Percentiles rank a stretch among this genome's conserved stretches.
These are phyloP conservation scores for Ailuropoda melanoleuca DNA, from an alignment of 2,113 vertebrate species.

Conservation along the genomic window DNA sequence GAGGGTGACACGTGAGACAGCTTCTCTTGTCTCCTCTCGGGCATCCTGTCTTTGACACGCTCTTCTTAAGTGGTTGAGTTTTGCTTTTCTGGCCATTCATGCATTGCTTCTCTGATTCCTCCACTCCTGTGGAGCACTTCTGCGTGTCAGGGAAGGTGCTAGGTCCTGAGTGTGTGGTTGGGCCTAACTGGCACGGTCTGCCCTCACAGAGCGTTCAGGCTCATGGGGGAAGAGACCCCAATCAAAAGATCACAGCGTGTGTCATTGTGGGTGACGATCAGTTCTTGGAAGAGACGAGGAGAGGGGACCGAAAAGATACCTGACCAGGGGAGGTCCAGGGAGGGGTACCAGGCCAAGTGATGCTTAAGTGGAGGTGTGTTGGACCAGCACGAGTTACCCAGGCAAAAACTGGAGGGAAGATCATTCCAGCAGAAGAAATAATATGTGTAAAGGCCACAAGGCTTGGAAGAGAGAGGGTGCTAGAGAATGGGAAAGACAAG, in stretches of 20 bases:
- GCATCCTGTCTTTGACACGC: background rate
- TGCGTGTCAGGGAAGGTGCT: background rate
- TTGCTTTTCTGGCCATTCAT: background rate
- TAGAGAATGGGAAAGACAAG: background rate
- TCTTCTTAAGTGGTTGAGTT: background rate
- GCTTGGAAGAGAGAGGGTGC: background rate
- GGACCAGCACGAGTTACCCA: background rate
- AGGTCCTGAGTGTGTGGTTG: background rate
- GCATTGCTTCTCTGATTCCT: background rate
- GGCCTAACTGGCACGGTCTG: background rate
- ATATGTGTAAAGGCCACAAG: background rate
- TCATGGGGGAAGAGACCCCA: background rate
- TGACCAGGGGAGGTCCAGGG: background rate
- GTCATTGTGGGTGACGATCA: background rate
- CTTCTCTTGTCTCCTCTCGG: background rate
- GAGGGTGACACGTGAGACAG: background rate
- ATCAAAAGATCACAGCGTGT: background rate
- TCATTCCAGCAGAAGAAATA: background rate
- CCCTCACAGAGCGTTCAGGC: background rate
- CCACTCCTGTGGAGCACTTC: accelerated
- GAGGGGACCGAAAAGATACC: background rate
- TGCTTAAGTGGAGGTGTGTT: background rate
- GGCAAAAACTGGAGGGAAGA: background rate
- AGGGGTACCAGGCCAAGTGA: background rate
- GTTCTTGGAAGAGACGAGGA: background rate